Base-by-base conservation (phyloP, 2,888 invertebrate species). In the Epinotia nisella region DNA sequence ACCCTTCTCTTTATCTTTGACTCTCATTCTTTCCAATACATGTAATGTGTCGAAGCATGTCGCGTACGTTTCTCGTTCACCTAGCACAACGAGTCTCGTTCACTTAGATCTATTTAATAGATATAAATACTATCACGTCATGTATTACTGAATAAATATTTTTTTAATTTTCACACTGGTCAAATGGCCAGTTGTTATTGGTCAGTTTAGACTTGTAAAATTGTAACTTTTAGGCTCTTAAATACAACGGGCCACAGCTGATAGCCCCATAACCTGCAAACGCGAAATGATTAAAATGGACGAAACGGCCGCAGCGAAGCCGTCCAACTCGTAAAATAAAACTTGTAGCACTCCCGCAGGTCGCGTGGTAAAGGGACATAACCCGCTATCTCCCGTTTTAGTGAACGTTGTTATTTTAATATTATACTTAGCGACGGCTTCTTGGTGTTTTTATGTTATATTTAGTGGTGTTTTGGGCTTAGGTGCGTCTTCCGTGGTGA, bases 261-360 rank as follows among this genome's bases (percentile, higher is more conserved):
- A 66, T 7, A n/a, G 65, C 19, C 55, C 5, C 55, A 56, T 66
- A 66, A 66, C 39, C 65, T 65, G 53, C 24, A 56, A 65, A 67
- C 10, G 45, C 51, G 59, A 19, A 70, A 71, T 65, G 49, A 71
- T 65, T 65, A 71, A 59, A 71, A 58, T 51, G 49, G 58, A 59
- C 58, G 58, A 51, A 74, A 75, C 72, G 75, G 73, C 76, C 74
- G 71, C 64, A 64, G 72, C 62, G 35, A 75, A 79, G 78, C 77
- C 78, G 76, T 74, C 78, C 76, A 77, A 77, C 78, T 81, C 79
- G 76, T 80, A 78, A 81, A 80, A 81, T 82, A 79, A 81, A 82
- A 81, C 76, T 82, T 79, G 68, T 67, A 80, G 78, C 71, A 77
- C 78, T 78, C 78, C 78, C 78, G 49, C 71, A 68, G 77, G 78